Conservation (phyloP, 2,797 vertebrate genomes). For the Rhinogobio ventralis region DNA sequence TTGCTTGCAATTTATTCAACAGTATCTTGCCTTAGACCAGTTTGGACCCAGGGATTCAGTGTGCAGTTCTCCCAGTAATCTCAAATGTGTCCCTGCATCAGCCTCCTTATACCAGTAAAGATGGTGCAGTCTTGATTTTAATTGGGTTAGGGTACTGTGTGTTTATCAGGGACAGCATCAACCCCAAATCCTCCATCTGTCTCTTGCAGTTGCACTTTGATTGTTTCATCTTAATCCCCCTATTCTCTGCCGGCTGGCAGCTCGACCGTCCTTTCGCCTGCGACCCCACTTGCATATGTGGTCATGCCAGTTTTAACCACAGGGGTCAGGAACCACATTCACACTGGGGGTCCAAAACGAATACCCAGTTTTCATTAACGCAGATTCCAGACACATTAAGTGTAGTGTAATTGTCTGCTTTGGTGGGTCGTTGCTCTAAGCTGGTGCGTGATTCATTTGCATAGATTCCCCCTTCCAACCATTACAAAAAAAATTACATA, state of each 20-base stretch:
- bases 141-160: conserved; percentile 41
- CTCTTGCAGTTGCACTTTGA: conserved; percentile 65
- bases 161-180: conserved; percentile 51
- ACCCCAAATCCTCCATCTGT: conserved; percentile 63
- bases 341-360: conserved; percentile 17
- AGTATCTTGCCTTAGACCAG: neutral
- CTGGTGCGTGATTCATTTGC: neutral
- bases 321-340: conserved; percentile 20
- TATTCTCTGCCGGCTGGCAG: conserved; percentile 54
- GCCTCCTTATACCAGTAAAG: conserved; percentile 33
- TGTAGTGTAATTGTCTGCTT: conserved; percentile 22
- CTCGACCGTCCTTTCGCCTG: conserved; percentile 4
- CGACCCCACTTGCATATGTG: conserved; percentile 30
- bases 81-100: conserved; percentile 1
- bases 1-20: neutral
- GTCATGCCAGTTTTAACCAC: conserved; percentile 36
- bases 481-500: conserved; percentile 26
- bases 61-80: conserved; percentile 7
- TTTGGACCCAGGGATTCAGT: neutral
- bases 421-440: neutral
- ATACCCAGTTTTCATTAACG: neutral
- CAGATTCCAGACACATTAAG: conserved; percentile 24
- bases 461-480: conserved; percentile 11
- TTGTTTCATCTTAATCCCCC: conserved; percentile 73
- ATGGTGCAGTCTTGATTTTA: conserved; percentile 36